A percentile compares a stretch with the other conserved stretches of the same genome.
These are phyloP conservation scores for Hippocampus zosterae DNA, from an alignment of 2,113 vertebrate species.

Conservation along the genomic window DNA sequence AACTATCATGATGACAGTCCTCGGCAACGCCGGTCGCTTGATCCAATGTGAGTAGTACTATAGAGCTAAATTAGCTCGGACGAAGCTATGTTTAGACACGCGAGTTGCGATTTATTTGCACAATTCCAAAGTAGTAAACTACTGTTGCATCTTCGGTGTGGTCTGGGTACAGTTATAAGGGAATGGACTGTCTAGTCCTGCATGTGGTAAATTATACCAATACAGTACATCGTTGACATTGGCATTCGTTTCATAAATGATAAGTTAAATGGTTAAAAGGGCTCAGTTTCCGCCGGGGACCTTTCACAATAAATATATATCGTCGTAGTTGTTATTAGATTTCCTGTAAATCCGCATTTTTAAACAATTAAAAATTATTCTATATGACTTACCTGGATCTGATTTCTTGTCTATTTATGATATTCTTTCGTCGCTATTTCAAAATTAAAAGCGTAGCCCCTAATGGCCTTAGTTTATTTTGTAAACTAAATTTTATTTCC, in stretches of 20 bases:
- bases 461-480: background rate
- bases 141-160: background rate
- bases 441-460: background rate
- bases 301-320: slow-evolving; percentile 1
- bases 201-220: background rate
- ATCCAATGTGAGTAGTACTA: slow-evolving; percentile 58
- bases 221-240: slow-evolving; percentile 46
- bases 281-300: background rate
- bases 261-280: background rate
- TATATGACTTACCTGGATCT: too few relatives aligned
- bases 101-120: background rate
- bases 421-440: background rate
- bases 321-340: accelerated
- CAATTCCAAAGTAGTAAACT: too few relatives aligned
- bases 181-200: background rate
- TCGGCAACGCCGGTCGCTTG: slow-evolving; percentile 60
- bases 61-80: slow-evolving; percentile 12
- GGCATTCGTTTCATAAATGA: slow-evolving; percentile 14
- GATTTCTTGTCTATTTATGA: too few relatives aligned
- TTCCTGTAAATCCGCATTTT: accelerated
- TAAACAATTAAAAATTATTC: background rate
- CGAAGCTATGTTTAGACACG: background rate
- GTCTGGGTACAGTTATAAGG: background rate
- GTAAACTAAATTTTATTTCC: background rate
- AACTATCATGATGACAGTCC: slow-evolving; percentile 53